Base-by-base conservation (phyloP, 2,888 invertebrate genomes). In the Emmelina monodactyla region DNA sequence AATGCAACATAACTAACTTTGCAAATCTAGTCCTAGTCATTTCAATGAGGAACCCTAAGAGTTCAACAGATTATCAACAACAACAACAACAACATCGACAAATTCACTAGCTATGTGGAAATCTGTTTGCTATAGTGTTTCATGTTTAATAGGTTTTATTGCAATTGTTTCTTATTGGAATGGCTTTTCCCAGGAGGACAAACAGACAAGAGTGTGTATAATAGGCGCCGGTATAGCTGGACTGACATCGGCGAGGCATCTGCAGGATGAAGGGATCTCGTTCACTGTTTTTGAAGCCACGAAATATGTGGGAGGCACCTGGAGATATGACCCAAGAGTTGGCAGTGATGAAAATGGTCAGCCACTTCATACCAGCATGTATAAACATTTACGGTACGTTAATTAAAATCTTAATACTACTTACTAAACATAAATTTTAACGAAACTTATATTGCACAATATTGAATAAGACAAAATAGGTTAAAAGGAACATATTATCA, bases 301-400 rank as follows among this genome's bases (percentile, higher is more conserved):
- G 0, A 47, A 43, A 40, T 68, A 73, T 40, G 46, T 78, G 2
- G 79, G 79, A 0, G 79, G 79, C 5, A 75, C 73, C 1, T 79
- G 79, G 79, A 48, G 78, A 25, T 79, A 69, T 42, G 78, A 78
- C 12, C 62, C 84, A 1, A 54, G 75, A 15, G 60, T 72, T 10
- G 85, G 83, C 1, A 54, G 39, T 1, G 85, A 86, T 50, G 71
- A 83, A 41, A 63, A 82, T 57, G 86, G 86, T 1, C 43, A 78
- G 7, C 83, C 83, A 1, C 55, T 87, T 10, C 84, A 85, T 50
- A 85, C 87, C 2, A 87, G 87, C 69, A 88, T 88, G 86, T 89
- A 89, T 50, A 83, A 82, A 51, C 75, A 83, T 55, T 70, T 89
- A 42, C 83, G 83, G 88, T 88, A 62, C 49, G 56, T 47, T 14